Base-by-base conservation (phyloP, 2,113 vertebrate genomes). In the Mustelus asterias region DNA sequence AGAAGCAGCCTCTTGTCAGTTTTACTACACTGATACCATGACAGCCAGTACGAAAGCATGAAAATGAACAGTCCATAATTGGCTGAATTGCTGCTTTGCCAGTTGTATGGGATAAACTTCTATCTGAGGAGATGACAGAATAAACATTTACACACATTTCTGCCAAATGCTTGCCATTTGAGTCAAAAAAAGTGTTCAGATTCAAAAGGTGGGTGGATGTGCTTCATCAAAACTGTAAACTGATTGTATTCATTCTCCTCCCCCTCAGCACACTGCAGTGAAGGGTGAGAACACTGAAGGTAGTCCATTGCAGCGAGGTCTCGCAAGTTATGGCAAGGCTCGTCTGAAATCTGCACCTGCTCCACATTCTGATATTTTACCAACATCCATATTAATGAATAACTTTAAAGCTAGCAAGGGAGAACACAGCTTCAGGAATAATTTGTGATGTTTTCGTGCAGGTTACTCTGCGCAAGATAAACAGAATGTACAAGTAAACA, bases 21-120 rank as follows among this genome's bases (percentile, higher is more conserved):
- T 94, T 69, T n/a, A 94, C 18, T 37, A 41, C 18, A 70, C 3
- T 95, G 67, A 76, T 33, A 72, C 20, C 67, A 95, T 18, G 37
- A 48, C 69, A 95, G 69, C 44, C 69, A 72, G 44, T 54, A 54
- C 4, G 16, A 95, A 48, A 22, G 26, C 69, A 29, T 72, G 20
- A 76, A 95, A 95, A 95, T 72, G 44, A 95, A 29, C 44, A 70
- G n/a, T 22, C 89, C 44, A 54, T 95, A 33, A 54, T 33, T 95
- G 94, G 93, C 41, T 76, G 41, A 48, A 54, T 72, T 94, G 67
- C 24, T 33, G 7, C 44, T 76, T 95, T 70, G 69, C 94, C 67
- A 95, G 69, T 95, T 95, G 67, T 24, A 95, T 3, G 41, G 37
- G 44, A 33, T 29, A 72, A 72, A 26, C 13, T 72, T 44, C 69